phyloP scores from a whole-genome alignment of 2,797 vertebrate species.

The Simalia tracyae region DNA sequence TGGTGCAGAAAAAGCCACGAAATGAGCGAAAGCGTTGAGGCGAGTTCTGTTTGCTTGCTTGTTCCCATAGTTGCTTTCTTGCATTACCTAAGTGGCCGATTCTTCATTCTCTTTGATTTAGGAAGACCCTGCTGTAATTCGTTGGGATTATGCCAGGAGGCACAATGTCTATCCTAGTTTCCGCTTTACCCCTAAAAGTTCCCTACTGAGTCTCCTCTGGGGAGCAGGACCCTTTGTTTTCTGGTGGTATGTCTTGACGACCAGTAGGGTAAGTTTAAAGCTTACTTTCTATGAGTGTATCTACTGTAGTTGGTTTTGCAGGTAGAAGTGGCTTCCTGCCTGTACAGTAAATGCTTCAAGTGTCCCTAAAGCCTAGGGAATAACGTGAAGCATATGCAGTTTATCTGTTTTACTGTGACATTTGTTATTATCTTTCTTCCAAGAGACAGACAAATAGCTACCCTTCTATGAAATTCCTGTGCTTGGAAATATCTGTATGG shows the following conservation, averaged over 20 bases:
- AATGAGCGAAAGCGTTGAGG: too few relatives aligned
- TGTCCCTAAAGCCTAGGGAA: background rate
- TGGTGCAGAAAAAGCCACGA: background rate
- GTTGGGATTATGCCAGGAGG: slow-evolving; percentile 82
- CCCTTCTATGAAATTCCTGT: background rate
- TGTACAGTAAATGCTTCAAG: background rate
- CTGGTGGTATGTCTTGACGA: slow-evolving; percentile 77
- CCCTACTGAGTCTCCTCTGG: slow-evolving; percentile 75
- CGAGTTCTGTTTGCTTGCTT: background rate
- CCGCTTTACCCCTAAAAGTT: slow-evolving; percentile 81
- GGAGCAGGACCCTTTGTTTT: slow-evolving; percentile 78
- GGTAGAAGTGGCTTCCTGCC: background rate
- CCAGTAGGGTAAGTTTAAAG: slow-evolving; percentile 78
- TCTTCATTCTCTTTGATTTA: slow-evolving; percentile 47
- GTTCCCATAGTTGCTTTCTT: background rate
- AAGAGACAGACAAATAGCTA: background rate
- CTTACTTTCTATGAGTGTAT: background rate
- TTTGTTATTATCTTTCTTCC: background rate
- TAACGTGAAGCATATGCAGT: background rate
- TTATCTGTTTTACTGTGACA: background rate
- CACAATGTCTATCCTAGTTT: slow-evolving; percentile 79
- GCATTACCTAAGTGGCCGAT: accelerated
- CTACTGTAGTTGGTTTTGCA: background rate
- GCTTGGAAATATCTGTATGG: background rate
- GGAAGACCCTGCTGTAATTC: slow-evolving; percentile 87